These are phyloP conservation scores for Clusia tigrina DNA, from an alignment of 2,888 invertebrate genomes.

Conservation along the genomic window DNA sequence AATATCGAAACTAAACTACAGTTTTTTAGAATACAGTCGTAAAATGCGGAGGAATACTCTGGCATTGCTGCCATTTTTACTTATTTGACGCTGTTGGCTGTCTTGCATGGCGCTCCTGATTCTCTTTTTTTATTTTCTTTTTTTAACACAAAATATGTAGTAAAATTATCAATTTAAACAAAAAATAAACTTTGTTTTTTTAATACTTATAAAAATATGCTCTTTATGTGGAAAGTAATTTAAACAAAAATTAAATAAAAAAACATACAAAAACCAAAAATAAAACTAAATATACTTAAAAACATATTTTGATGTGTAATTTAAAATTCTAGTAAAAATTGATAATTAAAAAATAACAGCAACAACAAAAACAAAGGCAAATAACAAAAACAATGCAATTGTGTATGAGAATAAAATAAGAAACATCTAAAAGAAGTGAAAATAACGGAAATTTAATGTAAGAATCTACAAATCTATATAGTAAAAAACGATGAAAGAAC, in stretches of 20 bases:
- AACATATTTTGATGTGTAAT: neutral
- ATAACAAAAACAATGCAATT: no score
- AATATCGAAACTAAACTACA: no score
- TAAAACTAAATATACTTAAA: neutral
- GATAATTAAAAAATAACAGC: neutral
- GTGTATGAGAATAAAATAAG: neutral
- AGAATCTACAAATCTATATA: slow-evolving; percentile 7
- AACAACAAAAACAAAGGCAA: neutral
- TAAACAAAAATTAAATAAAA: no score
- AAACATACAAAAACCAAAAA: neutral
- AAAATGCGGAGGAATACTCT: no score
- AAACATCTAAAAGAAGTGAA: neutral
- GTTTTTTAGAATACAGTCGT: no score
- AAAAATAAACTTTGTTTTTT: no score
- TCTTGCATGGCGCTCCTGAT: no score
- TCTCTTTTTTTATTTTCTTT: no score
- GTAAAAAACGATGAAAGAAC: neutral
- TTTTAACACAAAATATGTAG: no score
- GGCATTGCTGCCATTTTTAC: no score
- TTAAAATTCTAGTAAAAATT: neutral
- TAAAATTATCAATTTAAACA: no score
- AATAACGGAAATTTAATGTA: neutral
- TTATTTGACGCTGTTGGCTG: no score
- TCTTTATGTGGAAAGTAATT: neutral
- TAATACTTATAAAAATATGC: neutral